Base-by-base conservation (phyloP, 2,888 invertebrate species). In the Drosophila anomelani region DNA sequence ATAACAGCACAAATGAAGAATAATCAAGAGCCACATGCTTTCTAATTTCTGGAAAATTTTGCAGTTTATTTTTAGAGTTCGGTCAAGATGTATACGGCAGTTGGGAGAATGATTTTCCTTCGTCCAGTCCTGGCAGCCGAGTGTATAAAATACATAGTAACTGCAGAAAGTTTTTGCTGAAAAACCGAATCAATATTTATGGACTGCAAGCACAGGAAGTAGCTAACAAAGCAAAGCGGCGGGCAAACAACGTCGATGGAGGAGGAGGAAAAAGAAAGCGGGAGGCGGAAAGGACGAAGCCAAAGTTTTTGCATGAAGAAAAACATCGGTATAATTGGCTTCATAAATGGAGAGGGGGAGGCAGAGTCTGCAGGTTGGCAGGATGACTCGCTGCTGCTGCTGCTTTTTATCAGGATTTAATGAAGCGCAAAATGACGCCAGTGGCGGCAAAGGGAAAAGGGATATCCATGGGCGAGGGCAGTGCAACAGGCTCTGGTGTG, bases 361-460 rank as follows among this genome's bases (percentile, higher is more conserved):
- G 49, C 53, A 46, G 46, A 57, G 49, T 34, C 34, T 34, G 51
- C 34, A 34, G 49, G 34, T 2, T 23, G 36, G 46, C 29, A 17
- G 59, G 36, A 41, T 70, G 64, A 64, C 63, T 64, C 62, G 39
- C 46, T 53, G 39, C 26, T 39, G 49, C 54, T 57, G 51, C 55
- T 58, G 58, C 56, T 64, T 71, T 58, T 67, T 68, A 62, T 61
- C 56, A 49, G 61, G 56, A 70, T 60, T 73, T 84, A 88, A 86
- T 85, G 88, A 88, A 85, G 88, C 87, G 78, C 62, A 56, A 88
- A 88, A 84, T 78, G 60, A 75, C 34, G 68, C 56, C 57, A 68
- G 47, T 36, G 56, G 69, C 41, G 49, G 56, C 13, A 3, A 29
- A 34, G 39, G 39, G 12, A 32, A 26, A 26, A n/a, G 29, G 47